Base-by-base conservation (phyloP, 2,113 vertebrate species). In the Paradisaea rubra region DNA sequence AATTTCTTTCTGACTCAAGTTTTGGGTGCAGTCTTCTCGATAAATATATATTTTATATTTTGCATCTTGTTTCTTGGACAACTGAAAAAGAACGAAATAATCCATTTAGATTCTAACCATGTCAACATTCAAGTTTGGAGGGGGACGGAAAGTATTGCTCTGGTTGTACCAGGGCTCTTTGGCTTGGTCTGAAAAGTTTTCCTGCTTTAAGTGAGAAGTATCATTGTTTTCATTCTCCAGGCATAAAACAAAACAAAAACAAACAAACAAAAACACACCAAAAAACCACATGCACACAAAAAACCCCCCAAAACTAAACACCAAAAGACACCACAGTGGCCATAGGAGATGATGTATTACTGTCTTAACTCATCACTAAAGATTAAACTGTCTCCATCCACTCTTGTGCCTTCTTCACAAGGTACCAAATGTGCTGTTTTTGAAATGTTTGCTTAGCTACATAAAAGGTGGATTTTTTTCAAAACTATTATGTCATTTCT, bases 391-490 rank as follows among this genome's bases (percentile, higher is more conserved):
- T 53, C 23, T 77, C 31, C 25, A 44, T 60, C n/a, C 4, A 19
- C 21, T 76, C 73, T 21, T 19, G 9, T 69, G 45, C 31, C 41
- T 8, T 52, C 65, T 85, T 91, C 30, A 50, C 42, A 88, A 80
- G 9, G 33, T 53, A 35, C 25, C 30, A 21, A 61, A 79, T 4
- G n/a, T 61, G 28, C 33, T 9, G 0, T 0, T 79, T 79, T 59
- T 64, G 15, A 77, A 85, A 63, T 47, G 6, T 64, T 19, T 71
- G 4, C 11, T 24, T 72, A 65, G 53, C n/a, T 57, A 19, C 15
- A 27, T 21, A 47, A 72, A 74, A 50, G 47, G 15, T 74, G 47
- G 4, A 2, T 0, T 0, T 23, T 59, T 54, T 60, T 68, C 2
- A 22, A 7, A 79, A 47, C 52, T 44, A 2, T n/a, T 50, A 1